Evolutionary conservation across 2,888 invertebrate genomes (phyloP).

Genomic region (Limnephilus rhombicus): DNA sequence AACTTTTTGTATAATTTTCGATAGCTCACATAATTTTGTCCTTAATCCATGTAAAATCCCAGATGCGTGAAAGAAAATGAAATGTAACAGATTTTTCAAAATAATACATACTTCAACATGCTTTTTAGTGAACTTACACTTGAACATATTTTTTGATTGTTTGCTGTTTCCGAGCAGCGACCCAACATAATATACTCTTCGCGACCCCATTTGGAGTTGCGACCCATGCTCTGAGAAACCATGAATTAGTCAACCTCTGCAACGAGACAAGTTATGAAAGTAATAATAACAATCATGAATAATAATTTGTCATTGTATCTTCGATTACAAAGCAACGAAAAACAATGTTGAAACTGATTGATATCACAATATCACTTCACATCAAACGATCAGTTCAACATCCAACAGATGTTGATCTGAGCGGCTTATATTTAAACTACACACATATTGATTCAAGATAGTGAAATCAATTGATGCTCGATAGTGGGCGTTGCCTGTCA

Average conservation of each 20-base stretch:
- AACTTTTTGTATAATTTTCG: too few relatives aligned
- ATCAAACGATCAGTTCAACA: neutral
- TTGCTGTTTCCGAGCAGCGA: too few relatives aligned
- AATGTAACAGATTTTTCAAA: too few relatives aligned
- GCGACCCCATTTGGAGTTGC: too few relatives aligned
- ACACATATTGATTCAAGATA: neutral
- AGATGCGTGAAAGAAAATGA: too few relatives aligned
- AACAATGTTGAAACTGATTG: neutral
- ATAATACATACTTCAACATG: too few relatives aligned
- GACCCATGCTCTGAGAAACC: too few relatives aligned
- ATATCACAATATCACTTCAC: neutral
- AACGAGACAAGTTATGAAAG: neutral
- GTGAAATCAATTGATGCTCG: neutral
- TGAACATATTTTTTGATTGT: too few relatives aligned
- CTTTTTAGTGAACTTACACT: too few relatives aligned
- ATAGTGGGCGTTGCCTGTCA: neutral
- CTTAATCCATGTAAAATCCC: too few relatives aligned
- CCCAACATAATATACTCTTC: too few relatives aligned
- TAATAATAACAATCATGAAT: neutral
- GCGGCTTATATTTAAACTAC: neutral
- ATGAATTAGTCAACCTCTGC: neutral
- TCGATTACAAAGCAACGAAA: neutral
- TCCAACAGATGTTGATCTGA: neutral
- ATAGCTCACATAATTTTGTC: too few relatives aligned
- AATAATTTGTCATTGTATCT: neutral